Conservation (phyloP, 2,113 vertebrate species). For the Barnardius zonarius region DNA sequence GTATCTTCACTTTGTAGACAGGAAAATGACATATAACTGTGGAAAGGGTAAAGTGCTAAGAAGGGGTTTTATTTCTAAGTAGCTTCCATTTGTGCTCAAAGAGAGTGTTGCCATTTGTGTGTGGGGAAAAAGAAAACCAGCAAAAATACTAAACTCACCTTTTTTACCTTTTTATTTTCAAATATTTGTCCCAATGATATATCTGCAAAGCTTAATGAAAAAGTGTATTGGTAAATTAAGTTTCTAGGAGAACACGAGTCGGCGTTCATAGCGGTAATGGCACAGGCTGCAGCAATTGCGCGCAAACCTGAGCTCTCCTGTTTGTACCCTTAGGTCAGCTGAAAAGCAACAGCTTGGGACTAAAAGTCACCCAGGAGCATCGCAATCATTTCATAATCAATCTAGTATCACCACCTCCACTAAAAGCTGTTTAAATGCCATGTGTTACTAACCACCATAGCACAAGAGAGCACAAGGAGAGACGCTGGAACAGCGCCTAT, state of each 20-base stretch:
- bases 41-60: neutral
- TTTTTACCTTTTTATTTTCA: neutral
- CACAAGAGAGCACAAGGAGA: neutral
- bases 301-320: neutral
- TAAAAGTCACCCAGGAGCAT: neutral
- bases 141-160: neutral
- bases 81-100: neutral
- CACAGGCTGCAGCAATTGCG: neutral
- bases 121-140: fast-evolving
- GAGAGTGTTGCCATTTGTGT: neutral
- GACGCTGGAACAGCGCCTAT: neutral
- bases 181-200: neutral
- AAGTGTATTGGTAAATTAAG: neutral
- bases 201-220: neutral
- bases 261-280: neutral
- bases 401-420: neutral
- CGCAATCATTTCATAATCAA: neutral
- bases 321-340: neutral
- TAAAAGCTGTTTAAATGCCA: neutral
- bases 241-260: neutral
- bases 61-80: constrained; percentile 2
- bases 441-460: neutral
- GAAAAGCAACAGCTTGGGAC: neutral
- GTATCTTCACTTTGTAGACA: neutral
- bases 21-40: neutral